A percentile compares a stretch with the other conserved stretches of the same genome.
Evolutionary conservation across 64 coral and sea anemone genomes (phyloP).

Genomic region (Astreopora myriophthalma): DNA sequence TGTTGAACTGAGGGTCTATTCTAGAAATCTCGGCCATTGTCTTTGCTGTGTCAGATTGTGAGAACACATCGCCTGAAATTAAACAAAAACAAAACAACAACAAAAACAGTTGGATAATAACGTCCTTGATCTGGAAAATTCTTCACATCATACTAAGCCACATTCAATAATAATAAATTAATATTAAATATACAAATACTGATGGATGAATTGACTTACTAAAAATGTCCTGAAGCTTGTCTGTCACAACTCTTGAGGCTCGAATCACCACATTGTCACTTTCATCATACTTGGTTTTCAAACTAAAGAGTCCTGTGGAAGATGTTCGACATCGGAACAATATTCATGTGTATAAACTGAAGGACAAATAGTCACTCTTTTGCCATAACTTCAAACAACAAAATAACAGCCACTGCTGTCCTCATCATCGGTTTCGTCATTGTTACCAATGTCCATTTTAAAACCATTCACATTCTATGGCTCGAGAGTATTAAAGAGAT

Average conservation of each 20-base stretch:
- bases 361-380: neutral
- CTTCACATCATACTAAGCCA: too few species aligned
- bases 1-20: conserved; percentile 98
- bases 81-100: neutral
- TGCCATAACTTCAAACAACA: neutral
- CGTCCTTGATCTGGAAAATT: too few species aligned
- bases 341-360: too few species aligned
- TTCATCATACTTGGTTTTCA: conserved; percentile 99
- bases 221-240: conserved; percentile 94
- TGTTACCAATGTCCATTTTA: too few species aligned
- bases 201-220: conserved; percentile 70
- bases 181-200: neutral
- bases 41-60: conserved; percentile 97
- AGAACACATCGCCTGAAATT: conserved; percentile 94
- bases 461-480: too few species aligned
- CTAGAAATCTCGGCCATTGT: conserved; percentile 97
- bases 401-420: neutral
- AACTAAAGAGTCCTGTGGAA: conserved; percentile 81
- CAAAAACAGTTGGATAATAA: too few species aligned
- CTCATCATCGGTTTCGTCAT: too few species aligned
- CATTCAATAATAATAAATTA: too few species aligned
- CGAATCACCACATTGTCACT: conserved; percentile 95
- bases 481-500: too few species aligned
- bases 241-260: conserved; percentile 93
- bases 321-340: neutral